These are phyloP conservation scores for Stigmatopora argus DNA, from an alignment of 2,113 vertebrate species.

Conservation along the genomic window DNA sequence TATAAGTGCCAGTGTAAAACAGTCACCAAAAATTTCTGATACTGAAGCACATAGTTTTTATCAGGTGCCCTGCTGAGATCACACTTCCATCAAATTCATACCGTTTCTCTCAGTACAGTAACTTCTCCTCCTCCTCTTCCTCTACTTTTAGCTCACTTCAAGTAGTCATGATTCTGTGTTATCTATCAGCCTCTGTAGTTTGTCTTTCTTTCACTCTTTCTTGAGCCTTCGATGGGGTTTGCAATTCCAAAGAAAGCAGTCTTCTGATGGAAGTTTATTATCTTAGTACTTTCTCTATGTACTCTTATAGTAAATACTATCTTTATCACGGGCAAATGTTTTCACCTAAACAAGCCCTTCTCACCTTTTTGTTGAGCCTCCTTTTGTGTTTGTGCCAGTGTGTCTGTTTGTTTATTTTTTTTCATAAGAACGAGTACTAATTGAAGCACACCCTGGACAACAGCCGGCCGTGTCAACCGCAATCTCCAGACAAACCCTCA, in stretches of 20 bases:
- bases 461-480: slow-evolving; percentile 64
- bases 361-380: slow-evolving; percentile 41
- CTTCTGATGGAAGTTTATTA: slow-evolving; percentile 24
- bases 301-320: too few species aligned
- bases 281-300: slow-evolving; percentile 4
- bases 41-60: slow-evolving; percentile 42
- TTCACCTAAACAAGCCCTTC: slow-evolving; percentile 9
- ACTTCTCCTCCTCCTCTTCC: slow-evolving; percentile 30
- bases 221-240: slow-evolving; percentile 38
- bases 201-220: too few species aligned
- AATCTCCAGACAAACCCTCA: slow-evolving; percentile 68
- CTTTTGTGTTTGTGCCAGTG: slow-evolving; percentile 28
- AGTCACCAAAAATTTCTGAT: slow-evolving; percentile 32
- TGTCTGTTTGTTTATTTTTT: slow-evolving; percentile 14
- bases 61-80: slow-evolving; percentile 50
- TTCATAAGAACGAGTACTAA: slow-evolving; percentile 50
- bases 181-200: slow-evolving; percentile 46
- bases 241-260: slow-evolving; percentile 41
- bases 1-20: slow-evolving; percentile 34
- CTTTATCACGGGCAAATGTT: too few species aligned
- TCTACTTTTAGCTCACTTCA: slow-evolving; percentile 50
- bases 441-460: slow-evolving; percentile 61
- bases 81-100: slow-evolving; percentile 49
- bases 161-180: slow-evolving; percentile 35
- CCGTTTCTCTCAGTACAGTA: slow-evolving; percentile 21